A percentile compares a stretch with the other conserved stretches of the same genome.
These are phyloP conservation scores for Brevimyrus niger DNA, from an alignment of 2,113 vertebrate species.

Conservation along the genomic window DNA sequence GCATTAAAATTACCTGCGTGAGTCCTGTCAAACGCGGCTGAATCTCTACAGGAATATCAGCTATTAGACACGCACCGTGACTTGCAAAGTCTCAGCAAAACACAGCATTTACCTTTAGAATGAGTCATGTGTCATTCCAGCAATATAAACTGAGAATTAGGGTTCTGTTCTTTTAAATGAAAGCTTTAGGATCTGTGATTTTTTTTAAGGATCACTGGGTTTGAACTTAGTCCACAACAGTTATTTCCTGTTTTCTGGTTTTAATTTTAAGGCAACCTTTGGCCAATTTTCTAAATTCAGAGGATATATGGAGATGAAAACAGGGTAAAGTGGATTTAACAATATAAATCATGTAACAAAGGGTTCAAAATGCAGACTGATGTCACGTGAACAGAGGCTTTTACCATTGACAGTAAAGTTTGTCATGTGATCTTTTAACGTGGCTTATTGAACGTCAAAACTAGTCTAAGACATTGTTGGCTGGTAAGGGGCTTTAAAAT, in stretches of 20 bases:
- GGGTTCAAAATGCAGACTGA: background rate
- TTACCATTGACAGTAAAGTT: background rate
- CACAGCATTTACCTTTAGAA: background rate
- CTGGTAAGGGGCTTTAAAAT: background rate
- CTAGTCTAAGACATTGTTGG: background rate
- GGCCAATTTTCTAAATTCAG: background rate
- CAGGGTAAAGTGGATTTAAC: background rate
- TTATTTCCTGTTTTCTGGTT: background rate
- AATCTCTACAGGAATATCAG: background rate
- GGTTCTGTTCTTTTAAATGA: background rate
- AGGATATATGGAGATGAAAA: background rate
- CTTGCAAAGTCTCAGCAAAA: background rate
- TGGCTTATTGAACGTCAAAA: background rate
- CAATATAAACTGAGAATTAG: background rate
- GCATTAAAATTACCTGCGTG: background rate
- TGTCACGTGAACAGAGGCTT: background rate
- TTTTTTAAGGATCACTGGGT: background rate
- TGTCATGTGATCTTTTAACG: background rate
- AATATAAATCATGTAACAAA: background rate
- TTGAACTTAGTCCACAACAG: background rate
- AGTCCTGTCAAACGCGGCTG: background rate
- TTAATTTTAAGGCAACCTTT: background rate
- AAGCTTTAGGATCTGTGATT: background rate
- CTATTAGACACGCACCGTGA: background rate
- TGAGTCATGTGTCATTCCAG: background rate